A percentile compares a stretch with the other conserved stretches of the same genome.
Evolutionary conservation across 2,888 invertebrate genomes (phyloP).

Genomic region (Marasmarcha lunaedactyla): DNA sequence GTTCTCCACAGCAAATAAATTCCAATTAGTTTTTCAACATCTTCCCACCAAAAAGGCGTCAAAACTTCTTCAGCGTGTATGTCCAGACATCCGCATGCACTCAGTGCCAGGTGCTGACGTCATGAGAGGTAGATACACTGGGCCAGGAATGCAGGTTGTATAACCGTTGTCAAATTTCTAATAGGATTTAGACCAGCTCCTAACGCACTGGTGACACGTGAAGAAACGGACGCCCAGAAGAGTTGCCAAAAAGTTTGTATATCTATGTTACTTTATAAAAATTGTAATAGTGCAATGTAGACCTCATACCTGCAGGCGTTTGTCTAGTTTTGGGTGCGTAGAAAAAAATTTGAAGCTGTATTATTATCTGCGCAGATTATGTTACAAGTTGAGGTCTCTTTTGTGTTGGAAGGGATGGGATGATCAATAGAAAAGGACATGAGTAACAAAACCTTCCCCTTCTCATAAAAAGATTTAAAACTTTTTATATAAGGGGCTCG

Average conservation of each 20-base stretch:
- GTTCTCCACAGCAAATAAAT: too few species aligned
- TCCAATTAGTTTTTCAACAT: too few species aligned
- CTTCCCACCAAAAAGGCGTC: constrained; percentile 40
- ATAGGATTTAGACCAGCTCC: constrained; percentile 42
- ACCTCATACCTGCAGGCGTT: constrained; percentile 39
- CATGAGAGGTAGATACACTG: constrained; percentile 47
- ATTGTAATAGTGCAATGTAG: constrained; percentile 41
- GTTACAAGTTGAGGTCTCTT: not conserved
- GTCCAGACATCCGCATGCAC: constrained; percentile 40
- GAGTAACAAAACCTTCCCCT: not conserved
- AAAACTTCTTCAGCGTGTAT: constrained; percentile 48
- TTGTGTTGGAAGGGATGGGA: not conserved
- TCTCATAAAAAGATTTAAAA: too few species aligned
- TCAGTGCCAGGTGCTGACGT: constrained; percentile 45
- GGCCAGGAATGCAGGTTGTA: constrained; percentile 20
- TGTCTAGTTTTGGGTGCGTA: constrained; percentile 27
- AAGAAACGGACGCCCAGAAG: constrained; percentile 49
- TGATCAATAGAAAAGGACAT: not conserved
- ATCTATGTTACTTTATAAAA: constrained; percentile 23
- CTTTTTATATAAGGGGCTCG: too few species aligned
- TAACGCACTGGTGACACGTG: constrained; percentile 41
- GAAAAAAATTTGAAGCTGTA: constrained; percentile 18
- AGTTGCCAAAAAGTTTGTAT: constrained; percentile 15
- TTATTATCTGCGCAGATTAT: too few species aligned
- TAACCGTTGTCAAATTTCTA: constrained; percentile 11